Percentiles rank a stretch among this genome's conserved stretches.
Conservation (phyloP, 2,888 invertebrate genomes). For the Spatulosminthurus flaviceps region DNA sequence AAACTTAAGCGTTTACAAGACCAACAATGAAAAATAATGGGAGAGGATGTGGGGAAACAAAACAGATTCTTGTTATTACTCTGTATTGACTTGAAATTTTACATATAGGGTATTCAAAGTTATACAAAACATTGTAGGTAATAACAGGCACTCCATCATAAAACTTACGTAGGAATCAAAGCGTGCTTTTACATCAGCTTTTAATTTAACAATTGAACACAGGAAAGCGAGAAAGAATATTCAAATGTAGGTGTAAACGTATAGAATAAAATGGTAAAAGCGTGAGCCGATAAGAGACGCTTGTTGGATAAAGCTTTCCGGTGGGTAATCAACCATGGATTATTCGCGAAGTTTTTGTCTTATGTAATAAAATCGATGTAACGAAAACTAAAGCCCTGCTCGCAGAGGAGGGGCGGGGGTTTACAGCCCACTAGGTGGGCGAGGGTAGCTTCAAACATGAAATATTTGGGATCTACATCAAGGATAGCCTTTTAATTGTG, state of each 20-base stretch:
- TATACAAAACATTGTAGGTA: neutral
- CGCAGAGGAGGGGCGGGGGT: too few species aligned
- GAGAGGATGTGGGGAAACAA: conserved; percentile 4
- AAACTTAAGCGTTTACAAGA: conserved; percentile 3
- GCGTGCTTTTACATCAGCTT: neutral
- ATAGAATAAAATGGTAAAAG: too few species aligned
- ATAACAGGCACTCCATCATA: neutral
- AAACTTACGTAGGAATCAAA: neutral
- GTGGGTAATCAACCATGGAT: too few species aligned
- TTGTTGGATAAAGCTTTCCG: too few species aligned
- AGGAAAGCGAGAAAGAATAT: neutral
- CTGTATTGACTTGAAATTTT: neutral
- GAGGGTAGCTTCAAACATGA: too few species aligned
- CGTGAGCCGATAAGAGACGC: too few species aligned
- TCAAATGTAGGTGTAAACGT: conserved; percentile 6
- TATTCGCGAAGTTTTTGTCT: too few species aligned
- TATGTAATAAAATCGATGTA: too few species aligned
- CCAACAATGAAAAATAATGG: neutral
- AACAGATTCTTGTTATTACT: neutral
- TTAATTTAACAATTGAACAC: neutral
- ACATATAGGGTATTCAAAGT: neutral
- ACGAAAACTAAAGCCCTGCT: too few species aligned
- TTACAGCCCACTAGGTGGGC: too few species aligned
- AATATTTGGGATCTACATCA: too few species aligned
- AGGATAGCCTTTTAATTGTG: too few species aligned